A percentile compares a stretch with the other conserved stretches of the same genome.
Conservation (phyloP, 2,113 vertebrate species). For the Caretta caretta region DNA sequence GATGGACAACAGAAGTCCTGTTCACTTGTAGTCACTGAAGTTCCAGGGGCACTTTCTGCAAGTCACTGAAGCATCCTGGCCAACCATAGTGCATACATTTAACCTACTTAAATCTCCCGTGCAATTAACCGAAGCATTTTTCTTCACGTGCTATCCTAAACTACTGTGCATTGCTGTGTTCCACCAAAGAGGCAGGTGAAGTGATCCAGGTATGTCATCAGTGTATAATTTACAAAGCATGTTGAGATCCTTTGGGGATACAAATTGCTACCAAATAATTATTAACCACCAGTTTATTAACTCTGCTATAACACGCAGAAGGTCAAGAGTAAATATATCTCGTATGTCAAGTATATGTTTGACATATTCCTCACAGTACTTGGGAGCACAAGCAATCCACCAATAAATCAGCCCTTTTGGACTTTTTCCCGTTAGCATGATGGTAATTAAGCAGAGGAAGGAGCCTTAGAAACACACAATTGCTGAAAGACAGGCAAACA, state of each 20-base stretch:
- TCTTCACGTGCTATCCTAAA: background rate
- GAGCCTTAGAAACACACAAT: background rate
- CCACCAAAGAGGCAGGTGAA: background rate
- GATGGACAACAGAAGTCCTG: background rate
- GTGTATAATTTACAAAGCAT: background rate
- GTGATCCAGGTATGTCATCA: background rate
- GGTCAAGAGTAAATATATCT: background rate
- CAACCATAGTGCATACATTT: background rate
- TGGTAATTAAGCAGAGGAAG: background rate
- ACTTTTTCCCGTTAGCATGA: background rate
- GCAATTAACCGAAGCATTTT: background rate
- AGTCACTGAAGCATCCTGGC: background rate
- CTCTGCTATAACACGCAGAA: background rate
- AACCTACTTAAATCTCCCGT: background rate
- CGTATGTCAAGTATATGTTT: background rate
- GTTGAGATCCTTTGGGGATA: rapidly evolving
- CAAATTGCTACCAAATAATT: background rate
- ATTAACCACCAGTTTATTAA: background rate
- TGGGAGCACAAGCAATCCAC: background rate
- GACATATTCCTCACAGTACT: too few species aligned
- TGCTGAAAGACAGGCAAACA: background rate
- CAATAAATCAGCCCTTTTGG: rapidly evolving
- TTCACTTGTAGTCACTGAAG: background rate
- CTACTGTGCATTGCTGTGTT: background rate
- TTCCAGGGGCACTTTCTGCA: background rate